phyloP scores from a whole-genome alignment of 92 coral and sea anemone genomes.

The Paragorgia papillata region DNA sequence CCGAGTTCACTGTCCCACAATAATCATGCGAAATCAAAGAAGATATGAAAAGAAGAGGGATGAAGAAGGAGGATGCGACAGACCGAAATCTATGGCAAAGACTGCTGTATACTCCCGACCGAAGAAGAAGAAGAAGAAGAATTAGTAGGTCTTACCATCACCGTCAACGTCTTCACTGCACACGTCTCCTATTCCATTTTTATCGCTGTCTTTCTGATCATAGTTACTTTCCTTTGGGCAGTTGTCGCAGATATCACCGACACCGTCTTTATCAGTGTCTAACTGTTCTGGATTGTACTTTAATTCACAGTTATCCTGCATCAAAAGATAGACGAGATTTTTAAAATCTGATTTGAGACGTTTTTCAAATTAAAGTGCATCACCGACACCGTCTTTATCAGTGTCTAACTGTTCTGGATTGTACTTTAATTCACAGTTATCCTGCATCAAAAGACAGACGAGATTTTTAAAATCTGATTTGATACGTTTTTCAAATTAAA shows the following conservation, averaged over 20 bases:
- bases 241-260: conserved; percentile 62
- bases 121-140: no score
- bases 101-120: no score
- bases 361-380: not conserved
- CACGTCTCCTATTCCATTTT: conserved; percentile 77
- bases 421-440: conserved; percentile 21
- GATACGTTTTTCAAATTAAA: not conserved
- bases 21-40: no score
- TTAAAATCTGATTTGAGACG: no score
- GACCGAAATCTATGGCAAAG: no score
- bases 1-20: no score
- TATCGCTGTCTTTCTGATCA: conserved; percentile 80
- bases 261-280: conserved; percentile 7
- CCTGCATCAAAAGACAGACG: conserved; percentile 2
- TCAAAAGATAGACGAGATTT: no score
- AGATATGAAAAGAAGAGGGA: no score
- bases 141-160: conserved; percentile 79
- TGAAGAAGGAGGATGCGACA: no score
- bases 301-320: conserved; percentile 26
- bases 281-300: conserved; percentile 18
- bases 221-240: conserved; percentile 70
- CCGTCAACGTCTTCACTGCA: conserved; percentile 87
- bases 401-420: conserved; percentile 20
- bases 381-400: conserved; percentile 16
- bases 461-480: no score